Evolutionary conservation across 1,140 invertebrate species (phyloP), one percentile per base, ranked within the genome.

Genomic region (Drosophila orosa): DNA sequence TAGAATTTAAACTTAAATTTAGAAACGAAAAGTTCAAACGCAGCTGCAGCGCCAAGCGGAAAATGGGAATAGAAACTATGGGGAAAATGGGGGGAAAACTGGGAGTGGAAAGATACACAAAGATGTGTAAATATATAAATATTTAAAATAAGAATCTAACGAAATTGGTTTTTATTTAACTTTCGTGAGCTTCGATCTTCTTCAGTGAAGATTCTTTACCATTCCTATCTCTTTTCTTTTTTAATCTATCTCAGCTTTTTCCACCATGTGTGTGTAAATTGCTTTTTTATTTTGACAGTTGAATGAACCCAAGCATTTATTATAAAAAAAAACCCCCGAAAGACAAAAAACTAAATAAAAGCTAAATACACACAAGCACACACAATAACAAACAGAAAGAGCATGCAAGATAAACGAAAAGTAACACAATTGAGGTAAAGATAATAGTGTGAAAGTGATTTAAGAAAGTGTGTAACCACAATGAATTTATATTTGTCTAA

Each of bases 1-100:
- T 82, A 82, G 80, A 82, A 78, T 66, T 81, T 52, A 69, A 82
- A 82, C 62, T 65, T 82, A 82, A 82, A 82, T 82, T 75, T 82
- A 82, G 80, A 77, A 68, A 45, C 45, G 19, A 71, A 80, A 80
- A 63, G 77, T 63, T 71, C 39, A 76, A 80, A 72, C 42, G 60
- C 78, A 81, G 78, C 78, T 80, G 77, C 63, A 37, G 44, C 25
- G 48, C 17, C 10, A 13, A 62, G 52, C 55, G 42, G 29, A 48
- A 65, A 76, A 52, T 33, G 17, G 24, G 37, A 33, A 63, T 19
- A 55, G 27, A 29, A 50, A 15, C 48, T 33, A 58, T n/a, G 56
- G 44, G 33, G 39, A 40, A 42, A 39, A 66, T 29, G 17, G 25
- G 17, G 25, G 17, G 5, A 63, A 27, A 27, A 48, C 29, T 22